Evolutionary conservation across 2,888 invertebrate species (phyloP), one percentile per base, ranked within the genome.

Genomic region (Tholera decimalis): DNA sequence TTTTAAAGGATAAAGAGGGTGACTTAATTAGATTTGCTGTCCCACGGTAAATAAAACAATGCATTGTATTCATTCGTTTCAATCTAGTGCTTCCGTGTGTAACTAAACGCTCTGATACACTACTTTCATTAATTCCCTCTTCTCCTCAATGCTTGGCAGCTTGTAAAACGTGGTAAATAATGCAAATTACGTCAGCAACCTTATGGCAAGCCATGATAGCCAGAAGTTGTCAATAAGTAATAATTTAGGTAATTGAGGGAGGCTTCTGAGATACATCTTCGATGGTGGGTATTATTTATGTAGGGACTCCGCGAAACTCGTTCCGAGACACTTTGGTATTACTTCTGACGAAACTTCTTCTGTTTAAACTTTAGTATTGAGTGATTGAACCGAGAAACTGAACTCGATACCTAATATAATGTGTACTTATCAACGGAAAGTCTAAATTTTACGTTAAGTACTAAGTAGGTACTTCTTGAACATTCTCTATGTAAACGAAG

Each of bases 171-270:
- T 26, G 26, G 11, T 22, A 26, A 20, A 26, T 24, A n/a, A 13
- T 39, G 35, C 9, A 44, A 15, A 24, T 63, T 46, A 49, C 22
- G 20, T 1, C 54, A 46, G 43, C 22, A 49, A 64, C 35, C 47
- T 30, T 55, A 35, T 72, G 49, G 50, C 24, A 59, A 41, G 35
- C 30, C 15, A 71, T 59, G 46, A 62, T 54, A 64, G 53, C 20
- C 57, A 60, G 49, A 47, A 62, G 62, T 66, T 51, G 51, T 62
- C 56, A 60, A 61, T 73, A 77, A 77, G 70, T 80, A 72, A 55
- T 87, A 85, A 85, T 83, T 82, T 66, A 72, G 77, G 71, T 69
- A 66, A 72, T 75, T 73, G 54, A 76, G 39, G 51, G 50, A 63
- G 57, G 53, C 54, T 22, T 61, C 39, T 47, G 59, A 39, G 51